Evolutionary conservation across 2,888 invertebrate species (phyloP).

Genomic region (Dilophus febrilis): DNA sequence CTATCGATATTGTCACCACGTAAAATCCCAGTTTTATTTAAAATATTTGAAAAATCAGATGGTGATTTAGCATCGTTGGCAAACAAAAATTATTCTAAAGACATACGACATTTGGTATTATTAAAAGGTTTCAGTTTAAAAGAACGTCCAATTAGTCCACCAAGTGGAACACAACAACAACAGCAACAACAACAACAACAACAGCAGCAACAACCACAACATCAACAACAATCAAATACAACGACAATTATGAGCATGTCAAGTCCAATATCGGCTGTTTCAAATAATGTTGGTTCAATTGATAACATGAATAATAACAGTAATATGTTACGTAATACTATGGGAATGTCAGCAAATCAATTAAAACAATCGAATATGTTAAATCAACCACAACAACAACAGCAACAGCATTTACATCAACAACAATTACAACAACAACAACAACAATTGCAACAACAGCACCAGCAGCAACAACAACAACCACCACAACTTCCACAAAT

Average conservation of each 20-base stretch:
- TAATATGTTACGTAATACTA: no score
- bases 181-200: background rate
- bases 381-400: background rate
- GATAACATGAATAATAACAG: no score
- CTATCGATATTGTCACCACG: slow-evolving; percentile 79
- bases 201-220: background rate
- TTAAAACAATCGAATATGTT: no score
- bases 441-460: slow-evolving; percentile 1
- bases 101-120: slow-evolving; percentile 63
- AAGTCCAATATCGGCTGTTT: no score
- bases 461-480: background rate
- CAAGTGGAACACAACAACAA: slow-evolving; percentile 14
- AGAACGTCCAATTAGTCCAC: slow-evolving; percentile 49
- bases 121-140: slow-evolving; percentile 53
- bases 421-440: slow-evolving; percentile 2
- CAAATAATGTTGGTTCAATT: background rate
- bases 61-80: slow-evolving; percentile 63
- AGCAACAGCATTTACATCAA: background rate
- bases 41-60: slow-evolving; percentile 79
- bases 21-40: slow-evolving; percentile 69
- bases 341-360: no score
- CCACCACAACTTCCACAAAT: background rate
- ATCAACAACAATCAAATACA: background rate
- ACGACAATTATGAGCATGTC: no score
- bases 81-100: slow-evolving; percentile 83